Base-by-base conservation (phyloP, 2,888 invertebrate genomes). In the Cataglyphis rosenhaueri region DNA sequence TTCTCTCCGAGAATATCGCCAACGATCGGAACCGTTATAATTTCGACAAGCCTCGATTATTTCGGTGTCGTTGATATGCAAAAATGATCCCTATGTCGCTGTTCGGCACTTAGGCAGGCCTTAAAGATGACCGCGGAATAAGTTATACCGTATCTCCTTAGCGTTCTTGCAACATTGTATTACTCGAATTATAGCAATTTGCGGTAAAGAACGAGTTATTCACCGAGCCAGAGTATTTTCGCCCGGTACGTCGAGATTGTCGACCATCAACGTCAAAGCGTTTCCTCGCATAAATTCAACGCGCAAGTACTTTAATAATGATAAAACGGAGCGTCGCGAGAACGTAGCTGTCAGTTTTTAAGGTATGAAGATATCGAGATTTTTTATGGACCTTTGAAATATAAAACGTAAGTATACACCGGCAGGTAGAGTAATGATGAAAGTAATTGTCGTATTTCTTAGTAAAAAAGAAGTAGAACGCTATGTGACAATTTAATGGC, bases 1-100 rank as follows among this genome's bases (percentile, higher is more conserved):
- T 84, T 87, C 59, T 66, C 18, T 59, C 2, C 64, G 65, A 71
- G 70, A 68, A 81, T 83, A 86, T 85, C 86, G 79, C 61, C 78
- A 73, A 62, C 83, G 75, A 12, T 15, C 1, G 41, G 18, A 70
- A 59, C 59, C 59, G 78, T 79, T 70, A 79, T 71, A 78, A 70
- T 68, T 70, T 70, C 35, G 32, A 70, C 57, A 21, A 70, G 35
- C 32, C 35, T 52, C 32, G 70, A 70, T 70, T 59, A 59, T 70
- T 78, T 79, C 10, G 57, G 25, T 70, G 70, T 68, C 44, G 25
- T 70, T 59, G 78, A 78, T 68, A 44, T 32, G 18, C 44, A 35
- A 70, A 78, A 78, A 78, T 41, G 41, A 78, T 59, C 21, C 32
- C 21, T 70, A 32, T 59, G 41, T 79, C 44, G 25, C 12, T 44